Evolutionary conservation across 2,888 invertebrate species (phyloP), one percentile per base, ranked within the genome.

Genomic region (Ganaspis brasiliensis): DNA sequence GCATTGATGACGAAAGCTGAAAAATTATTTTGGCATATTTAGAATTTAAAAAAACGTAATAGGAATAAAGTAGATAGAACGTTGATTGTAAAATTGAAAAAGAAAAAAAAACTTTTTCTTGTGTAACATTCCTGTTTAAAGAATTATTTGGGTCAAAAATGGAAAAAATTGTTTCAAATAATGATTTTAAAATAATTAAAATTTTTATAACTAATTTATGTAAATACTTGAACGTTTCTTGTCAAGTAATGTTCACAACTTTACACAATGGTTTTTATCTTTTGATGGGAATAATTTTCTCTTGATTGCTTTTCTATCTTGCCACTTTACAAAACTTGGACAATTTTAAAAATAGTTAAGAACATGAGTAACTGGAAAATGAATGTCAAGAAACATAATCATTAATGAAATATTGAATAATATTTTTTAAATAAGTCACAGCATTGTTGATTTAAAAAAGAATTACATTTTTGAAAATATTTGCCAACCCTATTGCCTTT

Each of bases 401-500:
- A 31, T 31, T 31, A 31, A 4, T 31, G n/a, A n/a, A n/a, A n/a
- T 31, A 31, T 4, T 31, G 3, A 6, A 31, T 31, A 31, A 31
- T 4, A 31, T 31, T 31, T 31, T 31, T 31, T 9, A 19, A 19
- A 49, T 16, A 19, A 16, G 52, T 19, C 52, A 52, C 52, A 52
- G 19, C 16, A 19, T 8, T 19, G 9, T 52, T 52, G 6, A 9
- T 52, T 9, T 9, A 16, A 49, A 49, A 52, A 19, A 52, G 52
- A 19, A 8, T 52, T 19, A 19, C 8, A 19, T 45, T 45, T 45
- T 52, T 52, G 52, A 19, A 61, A 61, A 37, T 37, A 37, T 61
- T 61, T 6, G 61, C 61, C 61, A 61, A 40, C 40, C 40, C 8
- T 8, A 45, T 45, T 67, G 40, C 40, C 45, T 67, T 67, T 24